These are phyloP conservation scores for Himalopsyche japonica DNA, from an alignment of 2,888 invertebrate genomes.

Conservation along the genomic window DNA sequence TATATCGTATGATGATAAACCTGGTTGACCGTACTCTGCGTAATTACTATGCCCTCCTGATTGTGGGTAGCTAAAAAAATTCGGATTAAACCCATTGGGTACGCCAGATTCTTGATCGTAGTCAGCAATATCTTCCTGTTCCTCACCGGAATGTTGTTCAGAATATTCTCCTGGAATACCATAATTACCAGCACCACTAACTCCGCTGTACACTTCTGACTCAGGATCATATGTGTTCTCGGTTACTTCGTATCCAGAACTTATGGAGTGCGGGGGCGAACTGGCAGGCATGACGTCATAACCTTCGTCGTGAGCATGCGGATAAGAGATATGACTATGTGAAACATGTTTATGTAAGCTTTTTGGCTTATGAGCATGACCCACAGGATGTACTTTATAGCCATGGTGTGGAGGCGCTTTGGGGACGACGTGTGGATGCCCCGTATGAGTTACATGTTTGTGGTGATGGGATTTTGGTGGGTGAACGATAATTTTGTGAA, in stretches of 20 bases:
- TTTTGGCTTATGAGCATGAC: conserved; percentile 29
- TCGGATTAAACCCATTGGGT: not conserved
- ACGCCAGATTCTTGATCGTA: conserved; percentile 42
- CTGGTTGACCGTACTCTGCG: conserved; percentile 27
- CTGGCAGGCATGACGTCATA: conserved; percentile 49
- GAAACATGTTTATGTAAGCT: conserved; percentile 27
- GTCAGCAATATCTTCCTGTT: conserved; percentile 29
- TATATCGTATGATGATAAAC: conserved; percentile 43
- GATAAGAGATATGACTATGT: conserved; percentile 19
- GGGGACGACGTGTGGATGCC: not conserved
- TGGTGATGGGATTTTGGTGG: conserved; percentile 41
- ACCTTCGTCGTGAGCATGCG: conserved; percentile 55
- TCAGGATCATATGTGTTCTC: conserved; percentile 51
- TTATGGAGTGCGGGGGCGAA: conserved; percentile 36
- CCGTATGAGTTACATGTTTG: conserved; percentile 30
- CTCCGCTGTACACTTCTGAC: conserved; percentile 47
- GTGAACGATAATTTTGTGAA: conserved; percentile 46
- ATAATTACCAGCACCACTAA: conserved; percentile 44
- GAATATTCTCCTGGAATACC: conserved; percentile 42
- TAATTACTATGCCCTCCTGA: not conserved
- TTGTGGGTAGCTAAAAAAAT: not conserved
- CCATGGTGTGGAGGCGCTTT: conserved; percentile 46
- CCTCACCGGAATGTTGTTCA: conserved; percentile 29
- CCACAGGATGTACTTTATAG: conserved; percentile 45
- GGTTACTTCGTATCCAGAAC: conserved; percentile 54